phyloP scores from a whole-genome alignment of 2,113 vertebrate genomes.

The Odocoileus virginianus region DNA sequence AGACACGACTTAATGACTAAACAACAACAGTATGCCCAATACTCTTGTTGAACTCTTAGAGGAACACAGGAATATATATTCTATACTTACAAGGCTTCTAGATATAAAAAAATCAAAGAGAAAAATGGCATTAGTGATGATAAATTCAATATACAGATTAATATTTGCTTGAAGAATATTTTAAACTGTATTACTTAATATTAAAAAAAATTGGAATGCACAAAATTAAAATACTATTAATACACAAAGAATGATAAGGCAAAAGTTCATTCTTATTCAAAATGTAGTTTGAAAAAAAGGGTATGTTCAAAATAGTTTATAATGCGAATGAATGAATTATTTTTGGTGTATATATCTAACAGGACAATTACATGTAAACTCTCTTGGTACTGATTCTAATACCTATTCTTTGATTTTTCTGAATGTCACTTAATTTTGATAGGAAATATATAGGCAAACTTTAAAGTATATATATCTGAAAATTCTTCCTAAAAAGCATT shows the following conservation, averaged over 20 bases:
- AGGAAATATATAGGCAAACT: neutral
- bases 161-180: neutral
- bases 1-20: neutral
- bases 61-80: neutral
- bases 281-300: neutral
- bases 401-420: neutral
- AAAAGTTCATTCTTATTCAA: neutral
- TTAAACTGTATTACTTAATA: neutral
- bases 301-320: neutral
- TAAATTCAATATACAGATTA: neutral
- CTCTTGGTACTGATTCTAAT: neutral
- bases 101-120: neutral
- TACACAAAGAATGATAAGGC: neutral
- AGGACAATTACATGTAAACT: neutral
- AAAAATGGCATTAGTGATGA: neutral
- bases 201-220: neutral
- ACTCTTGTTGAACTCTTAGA: neutral
- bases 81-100: fast-evolving
- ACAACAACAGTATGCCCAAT: neutral
- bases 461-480: neutral
- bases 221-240: neutral
- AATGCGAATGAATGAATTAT: neutral
- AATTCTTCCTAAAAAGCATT: neutral
- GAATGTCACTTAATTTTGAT: neutral
- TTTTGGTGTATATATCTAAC: neutral